Evolutionary conservation across 2,888 invertebrate genomes (phyloP), one percentile per base, ranked within the genome.

Genomic region (Podotricha telesiphe): DNA sequence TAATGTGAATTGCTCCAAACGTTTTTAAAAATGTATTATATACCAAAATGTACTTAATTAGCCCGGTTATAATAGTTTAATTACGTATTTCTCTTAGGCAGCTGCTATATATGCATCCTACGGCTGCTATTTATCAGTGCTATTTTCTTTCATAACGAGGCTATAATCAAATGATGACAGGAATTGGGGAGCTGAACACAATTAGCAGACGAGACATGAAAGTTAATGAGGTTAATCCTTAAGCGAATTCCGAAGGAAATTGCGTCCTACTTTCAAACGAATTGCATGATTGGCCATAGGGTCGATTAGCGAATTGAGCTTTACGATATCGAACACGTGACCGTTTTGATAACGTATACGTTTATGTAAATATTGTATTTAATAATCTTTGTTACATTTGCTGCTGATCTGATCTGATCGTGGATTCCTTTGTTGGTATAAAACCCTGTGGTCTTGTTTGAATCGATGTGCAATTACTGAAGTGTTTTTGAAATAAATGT

Each of bases 191-290:
- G 80, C 80, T 83, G 78, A 86, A 89, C 80, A 79, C 84, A 86
- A 89, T 90, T 89, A 90, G 85, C 78, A 79, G 86, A 86, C 89
- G 89, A 84, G 87, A 86, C 87, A 84, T 85, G 90, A 85, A 87
- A 89, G 87, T 88, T 88, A 90, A 89, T 88, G 82, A 75, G 70
- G 85, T 88, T 90, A 90, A 89, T 89, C 80, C 85, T 79, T 86
- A 87, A 87, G 79, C 85, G 87, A 86, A 88, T 90, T 87, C 84
- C 82, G 65, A 74, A 86, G 90, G 90, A 89, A 90, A 90, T 89
- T 90, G 88, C 86, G 86, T 79, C 81, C 88, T 82, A 88, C 83
- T 89, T 84, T 82, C 75, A 77, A 79, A 76, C 77, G 81, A 86
- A 81, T 85, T 81, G 83, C 81, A 80, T 87, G 89, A 89, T 89